phyloP scores from a whole-genome alignment of 2,797 vertebrate genomes.

The Ataeniobius toweri region DNA sequence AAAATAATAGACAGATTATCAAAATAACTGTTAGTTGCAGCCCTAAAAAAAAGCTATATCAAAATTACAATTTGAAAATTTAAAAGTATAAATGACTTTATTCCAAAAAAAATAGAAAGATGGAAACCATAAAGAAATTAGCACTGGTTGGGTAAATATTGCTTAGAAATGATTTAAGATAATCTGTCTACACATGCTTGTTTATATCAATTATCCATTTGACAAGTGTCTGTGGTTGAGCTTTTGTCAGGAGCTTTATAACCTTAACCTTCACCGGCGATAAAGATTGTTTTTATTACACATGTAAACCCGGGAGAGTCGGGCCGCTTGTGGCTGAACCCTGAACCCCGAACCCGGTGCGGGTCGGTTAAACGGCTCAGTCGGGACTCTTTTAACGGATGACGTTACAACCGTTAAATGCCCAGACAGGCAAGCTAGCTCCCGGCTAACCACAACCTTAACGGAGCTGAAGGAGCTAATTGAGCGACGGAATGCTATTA shows the following conservation, averaged over 20 bases:
- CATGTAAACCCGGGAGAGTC: neutral
- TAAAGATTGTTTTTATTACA: neutral
- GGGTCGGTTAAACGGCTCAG: neutral
- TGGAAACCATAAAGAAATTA: neutral
- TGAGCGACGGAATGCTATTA: too few species aligned
- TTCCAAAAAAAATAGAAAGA: too few species aligned
- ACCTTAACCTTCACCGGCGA: neutral
- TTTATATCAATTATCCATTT: neutral
- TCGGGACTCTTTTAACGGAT: constrained; percentile 19
- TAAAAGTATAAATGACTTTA: too few species aligned
- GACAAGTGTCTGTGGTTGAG: neutral
- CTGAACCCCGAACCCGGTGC: neutral
- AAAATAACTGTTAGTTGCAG: too few species aligned
- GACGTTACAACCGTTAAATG: neutral
- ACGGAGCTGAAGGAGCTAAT: neutral
- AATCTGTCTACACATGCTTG: neutral
- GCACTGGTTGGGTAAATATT: neutral
- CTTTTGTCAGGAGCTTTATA: constrained; percentile 6
- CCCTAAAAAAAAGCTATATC: neutral
- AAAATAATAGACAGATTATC: too few species aligned
- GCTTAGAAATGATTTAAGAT: neutral
- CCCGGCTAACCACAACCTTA: constrained; percentile 45
- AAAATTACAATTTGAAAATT: too few species aligned
- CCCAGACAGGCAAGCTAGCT: constrained; percentile 56
- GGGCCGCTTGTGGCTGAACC: neutral